Base-by-base conservation (phyloP, 2,888 invertebrate genomes). In the Chirona hameri region DNA sequence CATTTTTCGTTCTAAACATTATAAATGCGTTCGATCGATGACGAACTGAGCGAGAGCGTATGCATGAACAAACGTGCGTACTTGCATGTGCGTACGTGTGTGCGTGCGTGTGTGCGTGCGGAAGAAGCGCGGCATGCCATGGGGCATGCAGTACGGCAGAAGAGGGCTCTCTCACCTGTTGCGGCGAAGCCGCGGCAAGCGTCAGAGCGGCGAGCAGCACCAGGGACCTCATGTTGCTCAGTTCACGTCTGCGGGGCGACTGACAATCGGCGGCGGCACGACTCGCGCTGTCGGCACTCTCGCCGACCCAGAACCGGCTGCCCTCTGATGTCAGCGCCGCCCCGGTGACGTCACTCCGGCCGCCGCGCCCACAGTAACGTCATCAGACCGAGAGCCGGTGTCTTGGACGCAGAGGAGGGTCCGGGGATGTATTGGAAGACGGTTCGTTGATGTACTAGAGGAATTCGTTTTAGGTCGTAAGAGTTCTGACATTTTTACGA, bases 281-380 rank as follows among this genome's bases (percentile, higher is more conserved):
- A 27, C 27, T 5, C 9, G 65, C 65, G 57, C n/a, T 12, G 15
- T 52, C 52, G 52, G 1, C 52, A 52, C 65, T 27, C n/a, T 65
- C 27, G n/a, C 65, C 27, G 65, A 65, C 65, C 65, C 65, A 65
- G 65, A 65, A 65, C 65, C 65, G n/a, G 65, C 65, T 18, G 52
- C 52, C 15, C 39, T 39, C 39, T 39, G 39, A 39, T 39, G 39
- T 7, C 39, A 39, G 39, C 39, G 52, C 12, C 52, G 15, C 52
- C 52, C 52, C 18, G 7, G 52, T 52, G 52, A 52, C 52, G 52
- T 52, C 52, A 52, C 52, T 1, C 7, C 12, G 15, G 12, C 7
- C 52, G 52, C 52, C 7, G 52, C 52, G 52, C 7, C 52, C 52
- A 12, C 7, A 18, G 52, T 52, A 12, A 52, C 52, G 52, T 52